Percentiles rank a stretch among this genome's conserved stretches.
Evolutionary conservation across 2,888 invertebrate genomes (phyloP).

Genomic region (Thereva unica): DNA sequence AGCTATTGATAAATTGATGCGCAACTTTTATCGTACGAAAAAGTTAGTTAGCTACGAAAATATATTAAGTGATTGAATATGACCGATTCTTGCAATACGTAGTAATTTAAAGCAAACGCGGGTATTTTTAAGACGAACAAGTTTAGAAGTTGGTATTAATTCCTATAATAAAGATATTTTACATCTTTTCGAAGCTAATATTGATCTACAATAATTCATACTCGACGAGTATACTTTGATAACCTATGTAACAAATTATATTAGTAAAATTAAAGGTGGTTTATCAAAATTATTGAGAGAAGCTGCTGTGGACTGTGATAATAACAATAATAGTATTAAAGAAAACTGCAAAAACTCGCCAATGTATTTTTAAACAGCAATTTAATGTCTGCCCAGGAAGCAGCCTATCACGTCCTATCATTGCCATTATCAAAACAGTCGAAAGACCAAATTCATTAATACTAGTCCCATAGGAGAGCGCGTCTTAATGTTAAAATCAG

Average conservation of each 20-base stretch:
- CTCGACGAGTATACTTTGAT: conserved; percentile 44
- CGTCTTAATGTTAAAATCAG: conserved; percentile 31
- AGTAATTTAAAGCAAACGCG: conserved; percentile 37
- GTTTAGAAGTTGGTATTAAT: conserved; percentile 43
- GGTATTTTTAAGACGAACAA: conserved; percentile 43
- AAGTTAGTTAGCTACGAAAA: conserved; percentile 7
- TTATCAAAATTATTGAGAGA: conserved; percentile 45
- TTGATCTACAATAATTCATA: conserved; percentile 44
- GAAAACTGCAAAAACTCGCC: conserved; percentile 43
- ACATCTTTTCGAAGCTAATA: conserved; percentile 45
- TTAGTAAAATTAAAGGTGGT: conserved; percentile 46
- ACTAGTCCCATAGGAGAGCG: conserved; percentile 26
- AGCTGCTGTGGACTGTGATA: conserved; percentile 42
- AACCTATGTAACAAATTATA: conserved; percentile 46
- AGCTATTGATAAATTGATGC: neutral
- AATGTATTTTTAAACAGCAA: conserved; percentile 40
- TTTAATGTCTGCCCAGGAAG: conserved; percentile 22
- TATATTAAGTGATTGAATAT: conserved; percentile 17
- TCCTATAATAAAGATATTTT: conserved; percentile 44
- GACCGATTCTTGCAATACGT: conserved; percentile 38
- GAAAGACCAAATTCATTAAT: conserved; percentile 20
- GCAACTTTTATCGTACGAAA: neutral
- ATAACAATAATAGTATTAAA: conserved; percentile 40
- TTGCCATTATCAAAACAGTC: conserved; percentile 16
- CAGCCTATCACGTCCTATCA: neutral